These are phyloP conservation scores for Amblyjoppa proteus DNA, from an alignment of 2,888 invertebrate species.

Conservation along the genomic window DNA sequence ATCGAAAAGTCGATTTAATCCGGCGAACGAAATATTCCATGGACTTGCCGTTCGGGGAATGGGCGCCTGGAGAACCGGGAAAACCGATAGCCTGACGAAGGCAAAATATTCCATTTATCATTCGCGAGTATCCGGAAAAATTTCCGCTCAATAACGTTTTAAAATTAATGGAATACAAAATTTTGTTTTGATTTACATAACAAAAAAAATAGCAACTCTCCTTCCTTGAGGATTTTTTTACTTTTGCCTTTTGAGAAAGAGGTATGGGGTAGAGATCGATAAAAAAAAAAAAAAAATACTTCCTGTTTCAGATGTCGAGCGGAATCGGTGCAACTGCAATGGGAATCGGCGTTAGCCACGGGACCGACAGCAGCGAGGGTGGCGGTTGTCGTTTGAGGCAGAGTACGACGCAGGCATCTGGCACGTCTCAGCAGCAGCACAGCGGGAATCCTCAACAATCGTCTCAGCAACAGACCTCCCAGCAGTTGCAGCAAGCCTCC, in stretches of 20 bases:
- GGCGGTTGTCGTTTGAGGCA: slow-evolving; percentile 82
- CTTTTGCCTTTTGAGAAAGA: neutral
- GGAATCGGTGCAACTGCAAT: slow-evolving; percentile 84
- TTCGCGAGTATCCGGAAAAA: neutral
- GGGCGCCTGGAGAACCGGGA: neutral
- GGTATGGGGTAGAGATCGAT: slow-evolving; percentile 48
- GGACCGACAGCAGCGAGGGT: slow-evolving; percentile 82
- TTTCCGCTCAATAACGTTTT: too few relatives aligned
- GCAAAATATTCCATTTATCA: neutral
- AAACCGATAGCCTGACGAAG: neutral
- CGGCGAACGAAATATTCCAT: neutral
- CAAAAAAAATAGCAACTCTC: neutral
- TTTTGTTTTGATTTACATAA: neutral
- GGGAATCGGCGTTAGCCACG: slow-evolving; percentile 84
- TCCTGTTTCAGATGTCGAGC: slow-evolving; percentile 81
- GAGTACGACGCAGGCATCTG: slow-evolving; percentile 80
- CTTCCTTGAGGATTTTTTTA: neutral
- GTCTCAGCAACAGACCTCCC: slow-evolving; percentile 75
- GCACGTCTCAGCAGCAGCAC: slow-evolving; percentile 76
- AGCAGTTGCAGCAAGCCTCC: slow-evolving; percentile 70
- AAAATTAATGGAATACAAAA: neutral
- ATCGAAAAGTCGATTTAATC: neutral
- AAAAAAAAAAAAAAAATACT: slow-evolving; percentile 25
- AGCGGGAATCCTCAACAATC: slow-evolving; percentile 77
- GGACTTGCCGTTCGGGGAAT: neutral